Evolutionary conservation across 1,140 invertebrate species (phyloP).

Genomic region (Tachypleus tridentatus): DNA sequence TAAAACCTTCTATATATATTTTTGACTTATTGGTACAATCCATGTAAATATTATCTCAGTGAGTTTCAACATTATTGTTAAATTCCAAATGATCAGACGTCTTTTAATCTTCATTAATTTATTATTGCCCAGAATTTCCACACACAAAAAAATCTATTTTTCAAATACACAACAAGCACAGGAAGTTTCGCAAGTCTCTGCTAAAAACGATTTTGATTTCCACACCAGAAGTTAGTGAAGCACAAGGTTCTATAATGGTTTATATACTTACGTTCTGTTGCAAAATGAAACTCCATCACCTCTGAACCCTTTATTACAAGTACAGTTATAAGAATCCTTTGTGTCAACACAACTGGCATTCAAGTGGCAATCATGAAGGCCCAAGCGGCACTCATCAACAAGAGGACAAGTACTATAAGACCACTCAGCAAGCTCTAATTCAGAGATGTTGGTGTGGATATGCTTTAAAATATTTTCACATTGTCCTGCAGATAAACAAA

Average conservation of each 20-base stretch:
- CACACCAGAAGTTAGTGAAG: not conserved
- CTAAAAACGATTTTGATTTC: not conserved
- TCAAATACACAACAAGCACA: not conserved
- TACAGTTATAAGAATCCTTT: constrained; percentile 72
- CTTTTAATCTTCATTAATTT: no score
- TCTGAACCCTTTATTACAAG: constrained; percentile 62
- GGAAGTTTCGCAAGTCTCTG: not conserved
- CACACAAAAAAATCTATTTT: not conserved
- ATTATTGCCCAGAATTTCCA: no score
- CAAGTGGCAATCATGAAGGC: constrained; percentile 72
- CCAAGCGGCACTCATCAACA: constrained; percentile 81
- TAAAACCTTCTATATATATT: no score
- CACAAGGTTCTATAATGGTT: not conserved
- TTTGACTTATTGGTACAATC: no score
- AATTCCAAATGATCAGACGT: no score
- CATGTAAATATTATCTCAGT: no score
- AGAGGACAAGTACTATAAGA: constrained; percentile 85
- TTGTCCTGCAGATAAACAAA: not conserved
- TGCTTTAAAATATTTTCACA: not conserved
- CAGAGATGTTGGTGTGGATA: constrained; percentile 3
- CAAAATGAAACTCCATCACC: constrained; percentile 73
- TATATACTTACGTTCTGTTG: constrained; percentile 50
- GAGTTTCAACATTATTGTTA: no score
- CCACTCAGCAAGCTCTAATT: constrained; percentile 44
- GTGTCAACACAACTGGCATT: constrained; percentile 87